Evolutionary conservation across 1,140 invertebrate genomes (phyloP).

Genomic region (Tetranychus urticae): DNA sequence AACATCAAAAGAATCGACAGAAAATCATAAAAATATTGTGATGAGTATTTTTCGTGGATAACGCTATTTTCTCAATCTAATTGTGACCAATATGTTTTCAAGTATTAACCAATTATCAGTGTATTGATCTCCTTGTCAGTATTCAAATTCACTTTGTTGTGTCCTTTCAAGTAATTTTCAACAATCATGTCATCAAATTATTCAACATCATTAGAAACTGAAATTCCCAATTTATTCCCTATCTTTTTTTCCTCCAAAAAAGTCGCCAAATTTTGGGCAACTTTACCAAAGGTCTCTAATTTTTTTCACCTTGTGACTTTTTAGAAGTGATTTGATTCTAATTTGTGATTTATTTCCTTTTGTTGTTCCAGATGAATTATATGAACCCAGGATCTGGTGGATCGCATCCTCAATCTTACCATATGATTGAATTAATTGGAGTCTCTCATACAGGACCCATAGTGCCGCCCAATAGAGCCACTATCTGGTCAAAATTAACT

Average conservation of each 20-base stretch:
- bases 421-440: constrained; percentile 58
- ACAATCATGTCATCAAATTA: background rate
- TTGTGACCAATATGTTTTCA: too few species aligned
- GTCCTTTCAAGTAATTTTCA: background rate
- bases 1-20: too few species aligned
- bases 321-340: background rate
- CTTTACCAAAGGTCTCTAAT: background rate
- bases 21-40: too few species aligned
- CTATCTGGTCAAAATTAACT: constrained; percentile 45
- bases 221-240: background rate
- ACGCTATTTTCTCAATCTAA: too few species aligned
- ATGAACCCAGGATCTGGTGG: background rate
- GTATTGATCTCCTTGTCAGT: too few species aligned
- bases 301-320: background rate
- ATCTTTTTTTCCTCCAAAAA: constrained; percentile 2
- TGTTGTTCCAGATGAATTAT: background rate
- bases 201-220: background rate
- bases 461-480: constrained; percentile 32
- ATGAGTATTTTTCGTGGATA: too few species aligned
- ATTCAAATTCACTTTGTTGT: too few species aligned
- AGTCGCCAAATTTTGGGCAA: constrained; percentile 2
- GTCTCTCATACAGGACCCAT: constrained; percentile 70
- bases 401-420: constrained; percentile 23
- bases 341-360: background rate
- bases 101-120: too few species aligned